Evolutionary conservation across 1,140 invertebrate species (phyloP), one percentile per base, ranked within the genome.

Genomic region (Drosophila sturtevanti): DNA sequence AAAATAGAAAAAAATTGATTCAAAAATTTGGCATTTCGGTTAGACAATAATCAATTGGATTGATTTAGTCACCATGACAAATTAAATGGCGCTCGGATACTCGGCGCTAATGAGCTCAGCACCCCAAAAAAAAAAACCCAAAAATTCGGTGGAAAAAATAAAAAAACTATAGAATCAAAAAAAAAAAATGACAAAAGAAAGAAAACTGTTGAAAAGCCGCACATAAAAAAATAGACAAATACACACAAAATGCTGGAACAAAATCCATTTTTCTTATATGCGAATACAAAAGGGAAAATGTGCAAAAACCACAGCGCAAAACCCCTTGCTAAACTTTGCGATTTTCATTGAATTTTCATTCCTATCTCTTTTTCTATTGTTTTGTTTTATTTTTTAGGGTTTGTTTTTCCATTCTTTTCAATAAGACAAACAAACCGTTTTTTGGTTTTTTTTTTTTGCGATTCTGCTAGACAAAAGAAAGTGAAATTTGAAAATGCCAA

Each of bases 391-490:
- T 68, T 68, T 81, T 52, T 63, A 75, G 81, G 81, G 82, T 85
- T 87, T 85, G 78, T 86, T 86, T 86, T 86, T 82, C 64, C 79
- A 78, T 82, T 86, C 82, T 87, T 84, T 87, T 89, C 77, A 68
- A 34, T 63, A 76, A 76, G 65, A 64, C 75, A 87, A 86, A 86
- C 82, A 87, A 86, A 56, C 70, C 18, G 52, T 82, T 79, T 84
- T 84, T 80, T 82, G 67, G 69, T 41, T 62, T 37, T 18, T 62
- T 51, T 18, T 59, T 59, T 75, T 63, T 75, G 18, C 51, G 37
- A 72, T 31, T 37, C 66, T 35, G 55, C 71, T 68, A 71, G 61
- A 74, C 73, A 63, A 73, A 44, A 38, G 63, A 69, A 73, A 68
- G 35, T 72, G 35, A 44, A 55, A 65, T 70, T 63, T 74, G 58